Evolutionary conservation across 2,888 invertebrate species (phyloP).

Genomic region (Drosophila formosana): DNA sequence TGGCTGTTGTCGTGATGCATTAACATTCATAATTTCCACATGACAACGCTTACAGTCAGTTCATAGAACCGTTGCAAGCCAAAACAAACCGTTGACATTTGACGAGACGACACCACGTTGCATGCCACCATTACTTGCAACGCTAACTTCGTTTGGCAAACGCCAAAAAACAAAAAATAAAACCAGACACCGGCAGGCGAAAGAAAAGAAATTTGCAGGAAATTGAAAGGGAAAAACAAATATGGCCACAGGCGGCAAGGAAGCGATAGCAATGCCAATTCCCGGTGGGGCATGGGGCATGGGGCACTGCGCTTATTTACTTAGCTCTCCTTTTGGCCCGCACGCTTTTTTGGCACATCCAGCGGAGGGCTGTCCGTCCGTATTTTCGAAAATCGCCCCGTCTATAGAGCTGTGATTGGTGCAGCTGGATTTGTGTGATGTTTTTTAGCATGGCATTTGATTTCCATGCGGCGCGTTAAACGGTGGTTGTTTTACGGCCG

Average conservation of each 20-base stretch:
- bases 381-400: conserved; percentile 15
- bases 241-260: conserved; percentile 64
- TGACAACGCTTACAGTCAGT: conserved; percentile 54
- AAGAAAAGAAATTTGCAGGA: conserved; percentile 47
- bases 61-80: conserved; percentile 21
- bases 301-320: conserved; percentile 4
- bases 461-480: conserved; percentile 43
- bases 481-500: conserved; percentile 54
- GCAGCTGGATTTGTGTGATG: conserved; percentile 38
- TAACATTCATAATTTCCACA: conserved; percentile 78
- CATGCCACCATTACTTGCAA: conserved; percentile 12
- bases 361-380: conserved; percentile 9
- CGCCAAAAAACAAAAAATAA: conserved; percentile 40
- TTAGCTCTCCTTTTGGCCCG: conserved; percentile 10
- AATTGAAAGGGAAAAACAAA: conserved; percentile 80
- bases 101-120: conserved; percentile 1
- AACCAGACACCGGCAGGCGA: not conserved
- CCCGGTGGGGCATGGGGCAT: not conserved
- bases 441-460: conserved; percentile 68
- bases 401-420: conserved; percentile 65
- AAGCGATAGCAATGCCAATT: conserved; percentile 21
- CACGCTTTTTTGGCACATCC: conserved; percentile 18
- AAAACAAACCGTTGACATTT: conserved; percentile 23
- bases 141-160: conserved; percentile 16
- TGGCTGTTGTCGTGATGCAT: conserved; percentile 58